A percentile compares a stretch with the other conserved stretches of the same genome.
Conservation (phyloP, 2,888 invertebrate species). For the Drosophila paucipuncta region DNA sequence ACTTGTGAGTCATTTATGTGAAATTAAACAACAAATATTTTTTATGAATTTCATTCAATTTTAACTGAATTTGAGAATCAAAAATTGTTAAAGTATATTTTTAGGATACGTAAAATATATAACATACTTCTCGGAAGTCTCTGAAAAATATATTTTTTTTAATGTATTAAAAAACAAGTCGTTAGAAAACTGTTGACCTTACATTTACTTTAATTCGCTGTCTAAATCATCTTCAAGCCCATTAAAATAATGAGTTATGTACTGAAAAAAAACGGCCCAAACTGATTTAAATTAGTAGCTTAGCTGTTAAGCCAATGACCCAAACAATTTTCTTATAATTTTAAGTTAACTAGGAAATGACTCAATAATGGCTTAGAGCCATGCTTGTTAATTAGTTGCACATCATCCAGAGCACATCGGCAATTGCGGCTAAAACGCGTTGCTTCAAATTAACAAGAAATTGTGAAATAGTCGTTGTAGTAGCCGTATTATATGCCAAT, state of each 20-base stretch:
- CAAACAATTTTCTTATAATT: slow-evolving; percentile 47
- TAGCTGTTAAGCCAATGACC: slow-evolving; percentile 29
- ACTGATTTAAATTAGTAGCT: slow-evolving; percentile 22
- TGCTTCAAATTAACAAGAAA: slow-evolving; percentile 47
- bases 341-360: slow-evolving; percentile 58
- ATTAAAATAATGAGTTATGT: slow-evolving; percentile 19
- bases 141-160: not conserved
- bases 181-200: slow-evolving; percentile 13
- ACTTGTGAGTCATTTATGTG: not conserved
- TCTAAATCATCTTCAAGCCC: slow-evolving; percentile 1
- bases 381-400: slow-evolving; percentile 32
- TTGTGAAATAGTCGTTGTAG: slow-evolving; percentile 41
- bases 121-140: slow-evolving; percentile 39
- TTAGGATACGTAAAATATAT: slow-evolving; percentile 12
- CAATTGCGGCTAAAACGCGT: slow-evolving; percentile 27
- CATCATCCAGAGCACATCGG: slow-evolving; percentile 26
- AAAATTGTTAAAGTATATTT: slow-evolving; percentile 32
- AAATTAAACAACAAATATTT: slow-evolving; percentile 1
- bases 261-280: slow-evolving; percentile 2
- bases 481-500: slow-evolving; percentile 27
- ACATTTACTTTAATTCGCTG: not conserved
- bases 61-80: not conserved
- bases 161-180: not conserved
- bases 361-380: slow-evolving; percentile 33
- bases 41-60: not conserved